A percentile compares a stretch with the other conserved stretches of the same genome.
These are phyloP conservation scores for Megastigmus dorsalis DNA, from an alignment of 2,888 invertebrate species.

Conservation along the genomic window DNA sequence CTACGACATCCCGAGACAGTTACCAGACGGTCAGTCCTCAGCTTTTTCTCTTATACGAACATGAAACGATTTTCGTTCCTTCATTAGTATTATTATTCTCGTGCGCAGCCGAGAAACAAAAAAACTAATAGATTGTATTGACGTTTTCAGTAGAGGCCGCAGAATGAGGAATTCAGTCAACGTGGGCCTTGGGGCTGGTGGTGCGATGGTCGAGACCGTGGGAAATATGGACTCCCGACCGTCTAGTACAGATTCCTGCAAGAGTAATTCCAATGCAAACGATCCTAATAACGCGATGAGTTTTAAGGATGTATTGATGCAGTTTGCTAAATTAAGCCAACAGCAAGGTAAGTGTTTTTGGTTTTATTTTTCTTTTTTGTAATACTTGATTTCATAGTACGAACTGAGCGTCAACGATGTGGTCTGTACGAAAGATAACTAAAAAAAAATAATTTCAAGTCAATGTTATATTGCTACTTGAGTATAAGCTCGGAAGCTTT, in stretches of 20 bases:
- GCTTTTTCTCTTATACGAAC: background rate
- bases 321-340: constrained; percentile 81
- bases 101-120: too few relatives aligned
- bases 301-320: constrained; percentile 86
- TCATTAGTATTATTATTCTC: too few relatives aligned
- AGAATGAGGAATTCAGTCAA: constrained; percentile 73
- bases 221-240: constrained; percentile 74
- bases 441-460: too few relatives aligned
- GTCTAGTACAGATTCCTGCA: constrained; percentile 76
- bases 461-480: too few relatives aligned
- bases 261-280: constrained; percentile 73
- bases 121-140: constrained; percentile 5
- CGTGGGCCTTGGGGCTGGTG: constrained; percentile 70
- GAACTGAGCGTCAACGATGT: too few relatives aligned
- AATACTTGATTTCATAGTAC: background rate
- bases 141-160: constrained; percentile 68
- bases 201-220: constrained; percentile 70
- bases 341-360: constrained; percentile 66
- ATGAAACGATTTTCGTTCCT: background rate
- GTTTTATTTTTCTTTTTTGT: background rate
- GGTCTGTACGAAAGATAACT: too few relatives aligned
- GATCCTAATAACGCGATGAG: constrained; percentile 75
- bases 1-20: constrained; percentile 85
- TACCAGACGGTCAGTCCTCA: constrained; percentile 76
- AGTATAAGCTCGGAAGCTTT: too few relatives aligned